Percentiles rank a stretch among this genome's conserved stretches.
phyloP scores from a whole-genome alignment of 2,888 invertebrate species.

The Bombyx huttoni region DNA sequence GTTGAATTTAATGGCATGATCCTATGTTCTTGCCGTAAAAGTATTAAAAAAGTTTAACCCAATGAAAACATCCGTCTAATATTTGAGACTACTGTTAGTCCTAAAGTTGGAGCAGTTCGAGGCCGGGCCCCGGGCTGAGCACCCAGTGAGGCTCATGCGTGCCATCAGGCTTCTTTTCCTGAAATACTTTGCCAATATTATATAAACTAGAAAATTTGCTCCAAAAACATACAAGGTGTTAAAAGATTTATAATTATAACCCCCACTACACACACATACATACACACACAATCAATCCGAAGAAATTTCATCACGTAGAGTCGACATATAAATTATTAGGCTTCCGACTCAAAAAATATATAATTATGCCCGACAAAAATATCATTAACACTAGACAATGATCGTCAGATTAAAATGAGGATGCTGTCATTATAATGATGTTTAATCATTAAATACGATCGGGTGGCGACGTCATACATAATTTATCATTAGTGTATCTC shows the following conservation, averaged over 20 bases:
- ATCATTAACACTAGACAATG: conserved; percentile 41
- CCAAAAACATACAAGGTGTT: no score
- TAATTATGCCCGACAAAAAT: conserved; percentile 31
- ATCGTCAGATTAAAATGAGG: conserved; percentile 31
- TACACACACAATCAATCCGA: neutral
- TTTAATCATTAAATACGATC: conserved; percentile 15
- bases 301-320: conserved; percentile 8
- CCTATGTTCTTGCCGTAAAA: no score
- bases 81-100: no score
- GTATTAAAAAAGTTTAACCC: no score
- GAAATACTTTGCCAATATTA: no score
- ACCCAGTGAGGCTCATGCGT: no score
- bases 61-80: no score
- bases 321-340: conserved; percentile 2
- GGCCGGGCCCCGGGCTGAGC: neutral
- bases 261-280: neutral
- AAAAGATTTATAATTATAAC: neutral
- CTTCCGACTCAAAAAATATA: conserved; percentile 21
- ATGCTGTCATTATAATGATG: conserved; percentile 24
- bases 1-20: no score
- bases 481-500: conserved; percentile 17
- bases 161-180: neutral
- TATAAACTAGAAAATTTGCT: no score
- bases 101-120: no score
- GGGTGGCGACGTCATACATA: conserved; percentile 2